Evolutionary conservation across 2,797 vertebrate genomes (phyloP).

Genomic region (Pitangus sulphuratus): DNA sequence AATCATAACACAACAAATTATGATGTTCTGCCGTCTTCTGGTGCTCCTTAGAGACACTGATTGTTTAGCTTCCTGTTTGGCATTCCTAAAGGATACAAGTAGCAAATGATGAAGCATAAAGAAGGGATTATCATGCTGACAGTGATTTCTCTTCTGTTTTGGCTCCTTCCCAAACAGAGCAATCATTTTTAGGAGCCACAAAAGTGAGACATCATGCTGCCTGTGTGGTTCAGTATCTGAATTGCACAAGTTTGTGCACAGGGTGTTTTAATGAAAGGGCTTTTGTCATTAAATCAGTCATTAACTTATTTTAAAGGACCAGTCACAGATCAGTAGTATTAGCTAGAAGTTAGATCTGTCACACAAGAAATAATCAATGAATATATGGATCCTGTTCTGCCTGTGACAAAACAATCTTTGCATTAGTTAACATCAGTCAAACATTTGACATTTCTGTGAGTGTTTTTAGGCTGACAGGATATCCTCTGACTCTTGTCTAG

Average conservation of each 20-base stretch:
- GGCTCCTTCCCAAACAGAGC: not conserved
- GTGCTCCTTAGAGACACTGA: not conserved
- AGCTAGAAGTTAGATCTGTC: not conserved
- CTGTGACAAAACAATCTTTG: not conserved
- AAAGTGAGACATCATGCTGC: not conserved
- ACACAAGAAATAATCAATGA: not conserved
- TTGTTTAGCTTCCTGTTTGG: constrained; percentile 51
- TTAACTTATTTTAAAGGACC: not conserved
- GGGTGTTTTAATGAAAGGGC: not conserved
- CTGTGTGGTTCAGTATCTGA: not conserved
- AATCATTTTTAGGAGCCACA: not conserved
- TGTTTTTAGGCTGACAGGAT: not conserved
- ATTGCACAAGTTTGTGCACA: not conserved
- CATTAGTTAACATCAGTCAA: not conserved
- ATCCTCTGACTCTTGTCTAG: not conserved
- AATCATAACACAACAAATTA: not conserved
- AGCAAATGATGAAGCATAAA: not conserved
- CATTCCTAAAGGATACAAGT: constrained; percentile 38
- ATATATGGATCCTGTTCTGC: not conserved
- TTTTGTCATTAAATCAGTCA: not conserved
- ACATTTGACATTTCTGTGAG: not conserved
- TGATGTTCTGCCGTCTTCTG: constrained; percentile 10
- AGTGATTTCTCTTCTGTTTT: constrained; percentile 28
- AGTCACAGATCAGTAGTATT: not conserved
- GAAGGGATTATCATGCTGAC: not conserved